Base-by-base conservation (phyloP, 2,113 vertebrate genomes). In the Sterrhoptilus dennistouni region DNA sequence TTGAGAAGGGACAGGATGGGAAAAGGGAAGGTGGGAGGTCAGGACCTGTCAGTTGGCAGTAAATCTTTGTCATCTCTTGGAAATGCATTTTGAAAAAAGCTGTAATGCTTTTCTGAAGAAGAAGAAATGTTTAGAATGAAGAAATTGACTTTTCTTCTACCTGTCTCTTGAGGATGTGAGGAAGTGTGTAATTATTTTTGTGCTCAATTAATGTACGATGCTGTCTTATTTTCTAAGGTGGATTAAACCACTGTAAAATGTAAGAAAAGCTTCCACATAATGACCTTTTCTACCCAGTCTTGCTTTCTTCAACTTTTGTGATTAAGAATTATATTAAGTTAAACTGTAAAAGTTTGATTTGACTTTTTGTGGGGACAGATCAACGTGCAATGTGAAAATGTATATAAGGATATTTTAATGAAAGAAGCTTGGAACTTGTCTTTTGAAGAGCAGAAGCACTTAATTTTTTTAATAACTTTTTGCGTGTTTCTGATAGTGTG, bases 381-480 rank as follows among this genome's bases (percentile, higher is more conserved):
- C 47, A 66, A 29, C 3, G 0, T 80, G 68, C 64, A 78, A 0
- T 70, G 47, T 88, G 44, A 85, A 90, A 35, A 40, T 0, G 0
- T 69, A 20, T 23, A 7, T 72, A 74, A 65, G 38, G 38, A 35
- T 23, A 63, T 64, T 85, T 79, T 80, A 76, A 75, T 36, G 72
- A 57, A 89, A 77, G 11, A 59, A 54, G 7, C 52, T 91, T 52
- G 47, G 44, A 78, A 78, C 42, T 60, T 56, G 22, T 38, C 24
- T 89, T 80, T 33, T 38, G 33, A 75, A 63, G 42, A 70, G 9
- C 27, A 78, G 40, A 53, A 91, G 16, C 25, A 54, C 27, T 70
- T 77, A 17, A 19, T 66, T 76, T 75, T 81, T 66, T 66, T 50
- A 3, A 59, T 66, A 70, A 20, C 9, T 75, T 50, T 20, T 53